phyloP scores from a whole-genome alignment of 2,797 vertebrate genomes.

The Microctenopoma stevenorrisi region DNA sequence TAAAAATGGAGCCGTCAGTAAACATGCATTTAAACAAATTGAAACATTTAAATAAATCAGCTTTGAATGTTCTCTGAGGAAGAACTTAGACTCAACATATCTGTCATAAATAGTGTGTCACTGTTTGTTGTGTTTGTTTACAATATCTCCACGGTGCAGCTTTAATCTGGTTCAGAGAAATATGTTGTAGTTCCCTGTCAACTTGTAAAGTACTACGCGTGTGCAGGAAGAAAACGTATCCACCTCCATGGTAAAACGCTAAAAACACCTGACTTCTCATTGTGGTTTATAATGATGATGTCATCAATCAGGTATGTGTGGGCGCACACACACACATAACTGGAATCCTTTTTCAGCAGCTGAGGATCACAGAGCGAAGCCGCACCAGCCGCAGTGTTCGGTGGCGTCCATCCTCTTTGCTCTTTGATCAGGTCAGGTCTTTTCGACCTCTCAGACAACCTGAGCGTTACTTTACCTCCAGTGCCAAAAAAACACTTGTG shows the following conservation, averaged over 20 bases:
- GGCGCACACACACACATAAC: not conserved
- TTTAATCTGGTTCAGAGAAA: not conserved
- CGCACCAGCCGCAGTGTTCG: not conserved
- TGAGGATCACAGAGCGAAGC: not conserved
- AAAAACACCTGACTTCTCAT: no score
- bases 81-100: no score
- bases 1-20: no score
- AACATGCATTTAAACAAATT: no score
- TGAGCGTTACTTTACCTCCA: not conserved
- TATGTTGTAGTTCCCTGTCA: not conserved
- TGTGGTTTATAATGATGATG: no score
- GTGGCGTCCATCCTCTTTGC: not conserved
- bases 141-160: not conserved
- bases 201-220: no score
- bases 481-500: constrained; percentile 10
- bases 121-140: no score
- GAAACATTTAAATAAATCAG: no score
- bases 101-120: no score
- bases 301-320: not conserved
- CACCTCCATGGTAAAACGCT: no score
- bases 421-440: not conserved
- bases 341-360: constrained; percentile 12
- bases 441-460: constrained; percentile 47
- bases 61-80: no score
- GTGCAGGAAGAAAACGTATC: no score